phyloP scores from a whole-genome alignment of 2,113 vertebrate genomes.

The Sporophila hypoxantha region DNA sequence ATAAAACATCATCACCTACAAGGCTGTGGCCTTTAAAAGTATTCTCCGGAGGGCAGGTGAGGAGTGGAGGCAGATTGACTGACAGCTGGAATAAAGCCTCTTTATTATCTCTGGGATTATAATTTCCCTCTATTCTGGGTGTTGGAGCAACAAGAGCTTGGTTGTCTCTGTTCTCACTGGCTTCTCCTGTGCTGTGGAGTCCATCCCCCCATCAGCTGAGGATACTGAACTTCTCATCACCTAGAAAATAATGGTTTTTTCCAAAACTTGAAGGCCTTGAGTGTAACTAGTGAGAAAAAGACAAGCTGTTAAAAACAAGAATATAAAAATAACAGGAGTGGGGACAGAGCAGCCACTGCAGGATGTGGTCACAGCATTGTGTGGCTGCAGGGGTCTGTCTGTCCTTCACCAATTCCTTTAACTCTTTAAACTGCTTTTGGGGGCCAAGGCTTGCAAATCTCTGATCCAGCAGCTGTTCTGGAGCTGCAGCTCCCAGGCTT shows the following conservation, averaged over 20 bases:
- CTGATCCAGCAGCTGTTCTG: not conserved
- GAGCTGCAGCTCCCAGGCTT: not conserved
- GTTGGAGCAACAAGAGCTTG: not conserved
- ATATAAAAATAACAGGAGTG: not conserved
- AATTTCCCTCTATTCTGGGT: not conserved
- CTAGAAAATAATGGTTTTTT: not conserved
- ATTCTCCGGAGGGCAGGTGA: not conserved
- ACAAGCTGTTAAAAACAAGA: not conserved
- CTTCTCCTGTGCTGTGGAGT: not conserved
- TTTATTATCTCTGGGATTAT: constrained; percentile 40
- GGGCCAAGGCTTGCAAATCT: not conserved
- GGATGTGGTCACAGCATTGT: rapidly evolving
- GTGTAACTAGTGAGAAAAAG: not conserved
- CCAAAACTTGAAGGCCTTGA: not conserved
- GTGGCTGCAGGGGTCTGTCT: not conserved
- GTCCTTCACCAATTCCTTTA: not conserved
- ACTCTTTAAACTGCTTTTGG: not conserved
- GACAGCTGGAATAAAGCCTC: constrained; percentile 21
- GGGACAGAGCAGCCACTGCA: not conserved
- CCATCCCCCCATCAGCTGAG: not conserved
- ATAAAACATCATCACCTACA: constrained; percentile 55
- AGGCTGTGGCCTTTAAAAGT: constrained; percentile 8
- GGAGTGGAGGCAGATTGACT: constrained; percentile 45
- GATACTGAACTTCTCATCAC: not conserved
- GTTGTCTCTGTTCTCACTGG: not conserved